These are phyloP conservation scores for Coturnix japonica DNA, from an alignment of 2,113 vertebrate species.

Conservation along the genomic window DNA sequence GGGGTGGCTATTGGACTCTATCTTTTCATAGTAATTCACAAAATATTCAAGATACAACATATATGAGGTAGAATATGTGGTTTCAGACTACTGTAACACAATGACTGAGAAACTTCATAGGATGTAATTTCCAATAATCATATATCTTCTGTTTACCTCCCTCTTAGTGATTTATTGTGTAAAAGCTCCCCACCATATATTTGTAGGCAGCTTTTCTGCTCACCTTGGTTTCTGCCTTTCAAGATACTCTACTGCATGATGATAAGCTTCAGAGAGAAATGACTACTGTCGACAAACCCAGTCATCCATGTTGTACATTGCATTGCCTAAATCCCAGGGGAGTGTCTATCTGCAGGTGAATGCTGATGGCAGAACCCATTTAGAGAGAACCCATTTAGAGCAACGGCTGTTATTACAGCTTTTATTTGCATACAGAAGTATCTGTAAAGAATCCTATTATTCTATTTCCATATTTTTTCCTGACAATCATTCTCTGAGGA, in stretches of 20 bases:
- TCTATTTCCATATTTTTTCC: not conserved
- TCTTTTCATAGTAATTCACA: not conserved
- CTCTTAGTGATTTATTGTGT: slow-evolving; percentile 15
- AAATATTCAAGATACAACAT: not conserved
- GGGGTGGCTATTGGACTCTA: not conserved
- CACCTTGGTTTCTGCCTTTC: slow-evolving; percentile 34
- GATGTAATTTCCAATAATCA: not conserved
- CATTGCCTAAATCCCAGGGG: slow-evolving; percentile 36
- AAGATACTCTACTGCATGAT: slow-evolving; percentile 12
- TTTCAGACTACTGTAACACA: not conserved
- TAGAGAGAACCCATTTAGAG: slow-evolving; percentile 18
- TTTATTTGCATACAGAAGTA: slow-evolving; percentile 32
- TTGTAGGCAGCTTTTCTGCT: slow-evolving; percentile 30
- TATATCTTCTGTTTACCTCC: not conserved
- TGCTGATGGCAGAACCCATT: slow-evolving; percentile 34
- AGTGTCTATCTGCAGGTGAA: slow-evolving; percentile 11
- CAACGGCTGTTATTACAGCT: not conserved
- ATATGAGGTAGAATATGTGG: not conserved
- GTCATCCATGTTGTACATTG: slow-evolving; percentile 38
- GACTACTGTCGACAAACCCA: slow-evolving; percentile 24
- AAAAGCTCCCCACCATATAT: not conserved
- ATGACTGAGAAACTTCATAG: not conserved
- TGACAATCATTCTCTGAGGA: not conserved
- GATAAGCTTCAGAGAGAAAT: slow-evolving; percentile 44
- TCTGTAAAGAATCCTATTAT: not conserved